Base-by-base conservation (phyloP, 2,888 invertebrate species). In the Lasioglossum leucozonium region DNA sequence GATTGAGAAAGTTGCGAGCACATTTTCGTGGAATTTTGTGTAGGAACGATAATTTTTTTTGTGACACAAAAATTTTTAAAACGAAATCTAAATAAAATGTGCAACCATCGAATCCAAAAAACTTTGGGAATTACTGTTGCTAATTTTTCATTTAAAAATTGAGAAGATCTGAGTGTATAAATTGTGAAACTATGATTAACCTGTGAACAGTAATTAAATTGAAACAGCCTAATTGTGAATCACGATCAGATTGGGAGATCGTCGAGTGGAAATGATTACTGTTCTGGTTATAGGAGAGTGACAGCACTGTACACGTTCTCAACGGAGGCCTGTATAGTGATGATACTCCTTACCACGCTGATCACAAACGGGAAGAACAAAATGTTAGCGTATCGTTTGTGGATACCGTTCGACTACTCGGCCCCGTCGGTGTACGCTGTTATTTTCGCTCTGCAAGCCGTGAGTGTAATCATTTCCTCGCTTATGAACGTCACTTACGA, bases 391-490 rank as follows among this genome's bases (percentile, higher is more conserved):
- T 67, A 37, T 11, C 67, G 67, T 34, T 34, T 22, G 22, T 67
- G 67, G 67, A 10, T 67, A 10, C 67, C 67, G 37, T 67, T 37
- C 67, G 37, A 67, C 18, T 67, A 67, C 37, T 22, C 67, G 10
- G 30, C 67, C 11, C 37, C 67, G 22, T 4, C 8, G 10, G 37
- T 37, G 37, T 67, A 67, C 67, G 34, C 34, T 22, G 22, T 37
- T 4, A 22, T 22, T 10, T 37, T 37, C 10, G 16, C 22, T 22
- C 37, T 34, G 8, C 67, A 67, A 67, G 22, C 34, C 22, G 22
- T 67, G 37, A 37, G 37, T 34, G 37, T 34, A 77, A 90, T 93
- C 47, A 91, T 91, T 87, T 30, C 30, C 65, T 18, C 65, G 16
- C 30, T 65, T 65, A 65, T 65, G 65, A 30, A 65, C 65, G 10